Conservation (phyloP, 2,113 vertebrate species). For the Columbina picui region DNA sequence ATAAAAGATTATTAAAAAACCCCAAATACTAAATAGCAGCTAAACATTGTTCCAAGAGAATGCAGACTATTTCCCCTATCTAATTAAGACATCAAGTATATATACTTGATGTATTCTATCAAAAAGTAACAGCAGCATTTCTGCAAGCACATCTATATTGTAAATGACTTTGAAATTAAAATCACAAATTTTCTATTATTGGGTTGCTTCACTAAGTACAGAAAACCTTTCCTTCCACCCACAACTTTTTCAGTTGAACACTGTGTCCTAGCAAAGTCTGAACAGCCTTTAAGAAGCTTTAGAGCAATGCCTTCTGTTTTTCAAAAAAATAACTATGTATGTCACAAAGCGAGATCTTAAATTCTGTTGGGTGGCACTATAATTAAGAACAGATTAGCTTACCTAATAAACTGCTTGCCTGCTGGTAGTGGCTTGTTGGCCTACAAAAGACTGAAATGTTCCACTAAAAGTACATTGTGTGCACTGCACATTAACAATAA, state of each 20-base stretch:
- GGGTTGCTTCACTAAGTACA: neutral
- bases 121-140: neutral
- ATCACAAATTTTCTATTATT: neutral
- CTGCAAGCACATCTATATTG: neutral
- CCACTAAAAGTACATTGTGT: neutral
- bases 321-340: neutral
- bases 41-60: neutral
- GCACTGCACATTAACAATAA: neutral
- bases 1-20: neutral
- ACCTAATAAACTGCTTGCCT: neutral
- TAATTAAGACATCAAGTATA: neutral
- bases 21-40: neutral
- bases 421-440: neutral
- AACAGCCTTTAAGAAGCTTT: neutral
- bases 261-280: neutral
- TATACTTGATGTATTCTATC: neutral
- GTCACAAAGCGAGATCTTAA: neutral
- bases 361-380: neutral
- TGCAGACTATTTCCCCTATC: neutral
- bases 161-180: slow-evolving; percentile 12
- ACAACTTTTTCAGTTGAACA: neutral
- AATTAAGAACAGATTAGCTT: neutral
- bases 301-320: neutral
- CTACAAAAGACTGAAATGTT: neutral
- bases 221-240: neutral